Evolutionary conservation across 2,113 vertebrate genomes (phyloP).

Genomic region (Setophaga coronata): DNA sequence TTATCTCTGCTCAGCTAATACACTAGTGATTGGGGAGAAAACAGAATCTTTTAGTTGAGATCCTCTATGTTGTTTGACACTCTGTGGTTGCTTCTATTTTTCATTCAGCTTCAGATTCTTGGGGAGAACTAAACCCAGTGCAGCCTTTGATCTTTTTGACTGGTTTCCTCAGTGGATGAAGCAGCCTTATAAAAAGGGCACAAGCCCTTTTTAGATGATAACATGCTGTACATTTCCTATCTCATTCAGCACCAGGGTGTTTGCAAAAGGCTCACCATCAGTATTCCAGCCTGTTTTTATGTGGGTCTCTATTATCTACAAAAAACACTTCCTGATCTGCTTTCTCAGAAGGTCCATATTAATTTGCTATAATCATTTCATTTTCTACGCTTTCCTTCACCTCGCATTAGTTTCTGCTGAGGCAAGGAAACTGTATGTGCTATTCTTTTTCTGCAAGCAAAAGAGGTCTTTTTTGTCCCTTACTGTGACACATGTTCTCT

Average conservation of each 20-base stretch:
- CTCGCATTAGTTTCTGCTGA: slow-evolving; percentile 41
- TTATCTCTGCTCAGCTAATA: slow-evolving; percentile 6
- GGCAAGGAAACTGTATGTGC: background rate
- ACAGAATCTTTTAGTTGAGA: slow-evolving; percentile 28
- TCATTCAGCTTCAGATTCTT: slow-evolving; percentile 31
- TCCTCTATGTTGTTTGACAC: slow-evolving; percentile 25
- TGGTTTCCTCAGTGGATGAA: slow-evolving; percentile 30
- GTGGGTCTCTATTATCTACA: slow-evolving; percentile 17
- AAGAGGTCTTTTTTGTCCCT: slow-evolving; percentile 44
- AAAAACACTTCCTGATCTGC: slow-evolving; percentile 34
- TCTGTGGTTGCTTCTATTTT: slow-evolving; percentile 32
- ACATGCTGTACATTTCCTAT: slow-evolving; percentile 36
- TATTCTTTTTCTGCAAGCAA: slow-evolving; percentile 30
- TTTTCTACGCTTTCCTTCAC: slow-evolving; percentile 43
- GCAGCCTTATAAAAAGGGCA: background rate
- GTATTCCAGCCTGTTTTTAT: slow-evolving; percentile 12
- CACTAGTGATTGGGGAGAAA: background rate
- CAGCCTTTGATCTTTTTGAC: slow-evolving; percentile 52
- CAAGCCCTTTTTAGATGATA: slow-evolving; percentile 16
- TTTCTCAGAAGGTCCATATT: slow-evolving; percentile 50
- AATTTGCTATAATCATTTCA: slow-evolving; percentile 60
- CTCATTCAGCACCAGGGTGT: slow-evolving; percentile 11
- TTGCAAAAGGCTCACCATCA: slow-evolving; percentile 42
- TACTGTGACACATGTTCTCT: background rate
- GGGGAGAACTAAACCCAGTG: background rate